Evolutionary conservation across 2,113 vertebrate species (phyloP).

Genomic region (Callorhinus ursinus): DNA sequence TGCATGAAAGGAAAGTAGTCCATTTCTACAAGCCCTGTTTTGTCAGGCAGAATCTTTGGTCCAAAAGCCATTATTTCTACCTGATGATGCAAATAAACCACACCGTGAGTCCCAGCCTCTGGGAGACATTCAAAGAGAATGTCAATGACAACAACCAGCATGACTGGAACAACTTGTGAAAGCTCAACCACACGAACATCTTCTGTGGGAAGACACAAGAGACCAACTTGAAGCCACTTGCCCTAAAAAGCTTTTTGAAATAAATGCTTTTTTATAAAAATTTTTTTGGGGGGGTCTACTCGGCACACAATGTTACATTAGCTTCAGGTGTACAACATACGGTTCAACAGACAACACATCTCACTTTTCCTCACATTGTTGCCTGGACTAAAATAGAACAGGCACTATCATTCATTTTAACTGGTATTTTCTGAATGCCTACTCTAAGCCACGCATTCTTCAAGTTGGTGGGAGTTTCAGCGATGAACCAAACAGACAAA

Average conservation of each 20-base stretch:
- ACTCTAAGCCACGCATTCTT: not conserved
- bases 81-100: not conserved
- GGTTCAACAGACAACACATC: not conserved
- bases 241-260: not conserved
- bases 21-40: not conserved
- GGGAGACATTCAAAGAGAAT: not conserved
- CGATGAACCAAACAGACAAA: conserved; percentile 16
- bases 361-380: not conserved
- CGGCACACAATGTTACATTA: not conserved
- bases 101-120: not conserved
- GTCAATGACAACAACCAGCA: not conserved
- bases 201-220: not conserved
- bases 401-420: not conserved
- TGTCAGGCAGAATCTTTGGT: not conserved
- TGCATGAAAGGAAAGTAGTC: not conserved
- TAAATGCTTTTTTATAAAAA: not conserved
- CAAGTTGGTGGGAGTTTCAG: not conserved
- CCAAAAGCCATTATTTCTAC: not conserved
- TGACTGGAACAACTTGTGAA: not conserved
- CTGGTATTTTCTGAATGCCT: not conserved
- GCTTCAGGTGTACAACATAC: not conserved
- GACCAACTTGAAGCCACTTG: not conserved
- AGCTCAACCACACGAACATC: not conserved
- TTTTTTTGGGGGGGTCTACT: not conserved
- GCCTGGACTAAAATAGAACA: not conserved